A percentile compares a stretch with the other conserved stretches of the same genome.
phyloP scores from a whole-genome alignment of 2,888 invertebrate species.

The Junonia oenone region DNA sequence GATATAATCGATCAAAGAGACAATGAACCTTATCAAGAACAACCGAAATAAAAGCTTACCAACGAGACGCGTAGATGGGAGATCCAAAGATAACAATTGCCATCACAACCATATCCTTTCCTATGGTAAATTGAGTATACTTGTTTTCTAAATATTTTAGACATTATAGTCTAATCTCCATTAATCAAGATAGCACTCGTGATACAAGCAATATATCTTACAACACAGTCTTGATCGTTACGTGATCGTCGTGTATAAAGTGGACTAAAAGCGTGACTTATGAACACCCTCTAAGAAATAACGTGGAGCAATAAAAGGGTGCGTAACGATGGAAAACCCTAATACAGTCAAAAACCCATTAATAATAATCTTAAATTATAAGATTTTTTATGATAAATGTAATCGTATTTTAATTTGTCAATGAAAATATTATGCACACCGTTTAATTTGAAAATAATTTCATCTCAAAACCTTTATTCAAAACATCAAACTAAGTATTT shows the following conservation, averaged over 20 bases:
- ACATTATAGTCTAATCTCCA: neutral
- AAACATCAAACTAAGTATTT: neutral
- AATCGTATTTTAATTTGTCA: too few species aligned
- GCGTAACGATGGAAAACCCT: conserved; percentile 46
- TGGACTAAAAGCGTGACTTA: conserved; percentile 27
- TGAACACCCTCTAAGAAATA: conserved; percentile 28
- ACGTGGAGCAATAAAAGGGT: conserved; percentile 54
- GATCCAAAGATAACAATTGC: neutral
- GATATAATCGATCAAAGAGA: neutral
- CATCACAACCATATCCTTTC: neutral
- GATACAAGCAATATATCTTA: neutral
- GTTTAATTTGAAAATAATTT: too few species aligned
- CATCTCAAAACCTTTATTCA: too few species aligned
- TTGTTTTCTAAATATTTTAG: too few species aligned
- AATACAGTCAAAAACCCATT: conserved; percentile 16
- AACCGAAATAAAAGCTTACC: neutral
- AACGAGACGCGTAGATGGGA: neutral
- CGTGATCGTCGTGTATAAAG: conserved; percentile 20
- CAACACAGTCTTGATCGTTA: conserved; percentile 8
- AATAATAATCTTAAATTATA: neutral
- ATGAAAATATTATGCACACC: too few species aligned
- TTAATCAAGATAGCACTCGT: neutral
- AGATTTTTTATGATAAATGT: too few species aligned
- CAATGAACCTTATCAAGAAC: neutral
- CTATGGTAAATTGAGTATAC: neutral